Evolutionary conservation across 2,113 vertebrate genomes (phyloP).

Genomic region (Emydura subglobosa): DNA sequence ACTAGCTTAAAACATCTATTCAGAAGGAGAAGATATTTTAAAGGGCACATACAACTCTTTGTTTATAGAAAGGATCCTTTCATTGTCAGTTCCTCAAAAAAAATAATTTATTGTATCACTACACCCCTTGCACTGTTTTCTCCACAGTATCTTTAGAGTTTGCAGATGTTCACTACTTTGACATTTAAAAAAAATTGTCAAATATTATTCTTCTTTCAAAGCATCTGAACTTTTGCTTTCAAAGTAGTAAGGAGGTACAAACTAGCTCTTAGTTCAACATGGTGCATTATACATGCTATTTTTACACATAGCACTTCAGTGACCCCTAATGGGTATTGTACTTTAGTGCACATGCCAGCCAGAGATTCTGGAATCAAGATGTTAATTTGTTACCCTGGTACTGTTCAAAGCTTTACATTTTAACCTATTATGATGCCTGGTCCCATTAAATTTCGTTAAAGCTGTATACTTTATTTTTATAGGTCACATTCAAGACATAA

Average conservation of each 20-base stretch:
- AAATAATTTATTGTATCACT: background rate
- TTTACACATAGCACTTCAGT: slow-evolving; percentile 27
- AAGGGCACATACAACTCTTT: background rate
- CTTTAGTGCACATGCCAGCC: background rate
- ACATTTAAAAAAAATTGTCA: fast-evolving
- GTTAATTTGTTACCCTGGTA: fast-evolving
- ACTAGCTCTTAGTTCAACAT: fast-evolving
- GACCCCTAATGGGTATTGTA: slow-evolving; percentile 58
- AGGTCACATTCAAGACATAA: fast-evolving
- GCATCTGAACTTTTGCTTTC: background rate
- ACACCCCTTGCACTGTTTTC: background rate
- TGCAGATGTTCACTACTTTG: background rate
- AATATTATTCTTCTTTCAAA: background rate
- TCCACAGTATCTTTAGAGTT: fast-evolving
- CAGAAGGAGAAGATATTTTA: background rate
- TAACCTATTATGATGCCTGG: fast-evolving
- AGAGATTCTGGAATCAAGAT: background rate
- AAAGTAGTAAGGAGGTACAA: fast-evolving
- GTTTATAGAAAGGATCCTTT: background rate
- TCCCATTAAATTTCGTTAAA: background rate
- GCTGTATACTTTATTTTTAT: fast-evolving
- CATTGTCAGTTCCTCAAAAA: background rate
- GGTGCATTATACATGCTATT: fast-evolving
- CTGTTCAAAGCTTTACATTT: fast-evolving
- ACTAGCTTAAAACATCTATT: background rate